These are phyloP conservation scores for Bubo bubo DNA, from an alignment of 2,113 vertebrate species.

Conservation along the genomic window DNA sequence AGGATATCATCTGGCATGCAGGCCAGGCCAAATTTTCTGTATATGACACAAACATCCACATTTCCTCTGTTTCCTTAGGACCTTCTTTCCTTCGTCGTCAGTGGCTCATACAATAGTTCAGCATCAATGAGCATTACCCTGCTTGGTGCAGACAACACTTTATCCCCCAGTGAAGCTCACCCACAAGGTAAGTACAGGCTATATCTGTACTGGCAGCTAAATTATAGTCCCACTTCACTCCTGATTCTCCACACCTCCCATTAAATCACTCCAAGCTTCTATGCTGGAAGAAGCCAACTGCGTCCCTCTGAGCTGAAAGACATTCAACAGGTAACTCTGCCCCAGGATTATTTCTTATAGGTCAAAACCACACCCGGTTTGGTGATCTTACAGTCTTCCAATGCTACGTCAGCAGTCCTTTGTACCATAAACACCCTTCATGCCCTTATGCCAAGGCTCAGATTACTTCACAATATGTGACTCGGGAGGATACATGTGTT, in stretches of 20 bases:
- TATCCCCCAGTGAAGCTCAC: neutral
- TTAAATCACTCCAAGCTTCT: neutral
- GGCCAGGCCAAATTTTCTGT: constrained; percentile 11
- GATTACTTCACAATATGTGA: neutral
- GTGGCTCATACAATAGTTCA: neutral
- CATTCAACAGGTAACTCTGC: neutral
- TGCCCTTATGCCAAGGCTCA: neutral
- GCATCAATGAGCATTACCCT: accelerated
- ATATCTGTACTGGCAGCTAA: neutral
- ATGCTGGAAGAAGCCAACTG: neutral
- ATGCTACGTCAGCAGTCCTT: neutral
- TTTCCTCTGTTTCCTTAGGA: neutral
- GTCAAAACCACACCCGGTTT: neutral
- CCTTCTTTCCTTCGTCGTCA: neutral
- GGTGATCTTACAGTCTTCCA: neutral
- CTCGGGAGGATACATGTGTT: accelerated
- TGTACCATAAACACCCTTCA: neutral
- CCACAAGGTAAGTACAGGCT: neutral
- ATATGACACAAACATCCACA: neutral
- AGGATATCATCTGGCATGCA: constrained; percentile 47
- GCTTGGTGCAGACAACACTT: neutral
- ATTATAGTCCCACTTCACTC: neutral
- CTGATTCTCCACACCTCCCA: neutral
- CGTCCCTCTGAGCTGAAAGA: neutral
- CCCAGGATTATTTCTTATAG: neutral